These are phyloP conservation scores for Delia radicum DNA, from an alignment of 1,140 invertebrate species.

Conservation along the genomic window DNA sequence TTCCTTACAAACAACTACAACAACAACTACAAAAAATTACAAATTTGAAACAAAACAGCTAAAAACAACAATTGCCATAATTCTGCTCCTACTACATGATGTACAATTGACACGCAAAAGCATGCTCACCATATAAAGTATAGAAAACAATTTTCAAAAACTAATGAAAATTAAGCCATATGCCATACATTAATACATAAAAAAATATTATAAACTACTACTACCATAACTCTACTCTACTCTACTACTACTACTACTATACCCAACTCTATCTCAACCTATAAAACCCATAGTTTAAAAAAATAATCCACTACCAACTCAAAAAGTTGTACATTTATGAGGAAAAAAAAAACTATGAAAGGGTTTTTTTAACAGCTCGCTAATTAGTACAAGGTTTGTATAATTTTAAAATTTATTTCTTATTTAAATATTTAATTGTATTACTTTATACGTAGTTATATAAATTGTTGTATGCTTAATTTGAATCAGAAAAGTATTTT, in stretches of 20 bases:
- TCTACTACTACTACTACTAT: constrained; percentile 2
- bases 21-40: neutral
- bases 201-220: neutral
- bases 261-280: neutral
- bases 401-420: neutral
- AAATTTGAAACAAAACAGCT: constrained; percentile 13
- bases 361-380: neutral
- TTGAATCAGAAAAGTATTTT: neutral
- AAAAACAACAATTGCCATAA: constrained; percentile 21
- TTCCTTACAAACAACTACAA: neutral
- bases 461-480: neutral
- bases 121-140: constrained; percentile 4
- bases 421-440: neutral
- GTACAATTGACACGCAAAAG: constrained; percentile 22
- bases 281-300: neutral
- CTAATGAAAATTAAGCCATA: neutral
- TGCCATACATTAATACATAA: neutral
- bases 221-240: neutral
- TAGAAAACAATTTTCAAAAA: neutral
- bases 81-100: constrained; percentile 21
- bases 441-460: neutral
- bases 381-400: neutral
- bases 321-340: neutral
- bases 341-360: neutral
- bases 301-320: neutral